Evolutionary conservation across 2,113 vertebrate genomes (phyloP).

Genomic region (Elachura formosa): DNA sequence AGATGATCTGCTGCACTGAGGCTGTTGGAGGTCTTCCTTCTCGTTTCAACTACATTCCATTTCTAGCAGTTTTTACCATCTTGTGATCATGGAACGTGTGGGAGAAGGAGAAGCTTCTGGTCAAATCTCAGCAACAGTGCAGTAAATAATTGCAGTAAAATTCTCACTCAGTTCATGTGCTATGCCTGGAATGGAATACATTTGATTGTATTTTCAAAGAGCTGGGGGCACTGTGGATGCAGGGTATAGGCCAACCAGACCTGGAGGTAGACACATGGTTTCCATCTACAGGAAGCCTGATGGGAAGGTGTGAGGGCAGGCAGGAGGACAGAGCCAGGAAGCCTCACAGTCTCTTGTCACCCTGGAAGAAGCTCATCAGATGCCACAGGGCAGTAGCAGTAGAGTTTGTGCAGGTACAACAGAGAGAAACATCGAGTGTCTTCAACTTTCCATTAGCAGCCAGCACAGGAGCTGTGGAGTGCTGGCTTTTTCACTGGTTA

Average conservation of each 20-base stretch:
- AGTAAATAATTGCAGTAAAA: background rate
- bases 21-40: background rate
- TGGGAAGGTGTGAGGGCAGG: background rate
- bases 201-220: background rate
- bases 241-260: background rate
- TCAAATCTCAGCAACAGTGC: background rate
- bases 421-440: background rate
- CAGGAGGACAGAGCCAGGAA: rapidly evolving
- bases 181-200: background rate
- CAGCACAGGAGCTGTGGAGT: background rate
- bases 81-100: background rate
- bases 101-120: background rate
- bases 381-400: background rate
- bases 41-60: background rate
- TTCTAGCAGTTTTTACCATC: background rate
- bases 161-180: background rate
- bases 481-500: background rate
- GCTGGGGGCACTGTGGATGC: background rate
- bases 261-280: background rate
- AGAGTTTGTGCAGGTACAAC: background rate
- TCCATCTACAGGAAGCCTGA: background rate
- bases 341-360: background rate
- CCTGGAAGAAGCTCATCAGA: background rate
- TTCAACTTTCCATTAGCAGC: background rate
- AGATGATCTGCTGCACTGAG: background rate